These are phyloP conservation scores for Euphydryas editha DNA, from an alignment of 2,888 invertebrate genomes.

Conservation along the genomic window DNA sequence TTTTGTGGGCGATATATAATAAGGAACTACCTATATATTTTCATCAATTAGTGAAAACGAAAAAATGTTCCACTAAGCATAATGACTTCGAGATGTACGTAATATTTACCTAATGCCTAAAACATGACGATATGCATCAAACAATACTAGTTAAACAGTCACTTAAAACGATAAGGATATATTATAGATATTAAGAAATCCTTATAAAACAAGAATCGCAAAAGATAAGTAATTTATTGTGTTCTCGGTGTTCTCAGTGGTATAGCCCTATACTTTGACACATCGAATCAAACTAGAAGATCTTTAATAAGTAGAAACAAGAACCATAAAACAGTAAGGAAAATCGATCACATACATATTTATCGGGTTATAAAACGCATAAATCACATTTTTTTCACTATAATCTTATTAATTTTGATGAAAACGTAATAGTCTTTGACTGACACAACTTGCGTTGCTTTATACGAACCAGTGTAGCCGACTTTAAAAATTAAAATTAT, in stretches of 20 bases:
- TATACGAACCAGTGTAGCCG: conserved; percentile 66
- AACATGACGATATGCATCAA: conserved; percentile 37
- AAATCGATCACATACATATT: conserved; percentile 50
- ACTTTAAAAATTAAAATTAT: conserved; percentile 41
- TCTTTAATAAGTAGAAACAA: conserved; percentile 14
- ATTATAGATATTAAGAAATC: conserved; percentile 47
- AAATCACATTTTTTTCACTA: conserved; percentile 61
- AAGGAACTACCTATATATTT: conserved; percentile 12
- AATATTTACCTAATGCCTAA: conserved; percentile 43
- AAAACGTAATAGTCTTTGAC: conserved; percentile 69
- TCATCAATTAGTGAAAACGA: conserved; percentile 57
- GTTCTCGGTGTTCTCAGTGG: conserved; percentile 58
- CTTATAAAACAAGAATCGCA: conserved; percentile 54
- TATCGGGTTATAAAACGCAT: conserved; percentile 41
- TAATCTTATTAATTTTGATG: conserved; percentile 58
- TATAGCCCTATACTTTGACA: conserved; percentile 71
- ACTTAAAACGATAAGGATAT: conserved; percentile 46
- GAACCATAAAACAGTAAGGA: conserved; percentile 20
- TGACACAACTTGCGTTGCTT: conserved; percentile 80
- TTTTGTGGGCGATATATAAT: too few relatives aligned
- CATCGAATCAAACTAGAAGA: conserved; percentile 58
- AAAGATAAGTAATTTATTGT: conserved; percentile 67
- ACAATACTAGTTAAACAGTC: conserved; percentile 30
- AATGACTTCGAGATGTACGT: conserved; percentile 67
- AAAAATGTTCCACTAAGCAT: conserved; percentile 45